These are phyloP conservation scores for Chelmon rostratus DNA, from an alignment of 2,797 vertebrate species.

Conservation along the genomic window DNA sequence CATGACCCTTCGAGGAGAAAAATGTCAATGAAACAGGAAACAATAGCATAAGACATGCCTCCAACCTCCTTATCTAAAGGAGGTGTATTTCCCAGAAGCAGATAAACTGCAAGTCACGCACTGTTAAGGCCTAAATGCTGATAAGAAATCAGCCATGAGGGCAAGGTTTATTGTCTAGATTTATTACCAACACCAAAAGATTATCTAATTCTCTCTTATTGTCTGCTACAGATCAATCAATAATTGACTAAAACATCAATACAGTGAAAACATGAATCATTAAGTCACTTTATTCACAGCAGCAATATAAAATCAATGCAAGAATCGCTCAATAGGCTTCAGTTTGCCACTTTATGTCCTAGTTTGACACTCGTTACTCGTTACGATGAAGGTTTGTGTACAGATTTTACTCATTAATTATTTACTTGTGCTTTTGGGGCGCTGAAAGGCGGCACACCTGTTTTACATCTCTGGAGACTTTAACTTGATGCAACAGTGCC, in stretches of 20 bases:
- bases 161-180: slow-evolving; percentile 50
- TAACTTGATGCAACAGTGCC: slow-evolving; percentile 27
- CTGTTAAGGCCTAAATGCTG: slow-evolving; percentile 46
- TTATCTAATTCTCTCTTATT: slow-evolving; percentile 4
- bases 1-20: neutral
- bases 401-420: neutral
- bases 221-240: slow-evolving; percentile 8
- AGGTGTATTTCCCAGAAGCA: slow-evolving; percentile 20
- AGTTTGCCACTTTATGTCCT: neutral
- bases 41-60: neutral
- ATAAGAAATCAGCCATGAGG: slow-evolving; percentile 66
- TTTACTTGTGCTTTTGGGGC: neutral
- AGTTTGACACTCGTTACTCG: neutral
- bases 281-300: neutral
- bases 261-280: neutral
- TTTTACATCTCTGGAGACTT: neutral
- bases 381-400: neutral
- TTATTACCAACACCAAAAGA: slow-evolving; percentile 24
- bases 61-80: slow-evolving; percentile 27
- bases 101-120: slow-evolving; percentile 50
- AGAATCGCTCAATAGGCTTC: neutral
- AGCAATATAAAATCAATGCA: neutral
- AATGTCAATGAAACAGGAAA: slow-evolving; percentile 29
- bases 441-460: neutral
- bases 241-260: slow-evolving; percentile 13